Conservation (phyloP, 2,113 vertebrate genomes). For the Heliornis fulica region DNA sequence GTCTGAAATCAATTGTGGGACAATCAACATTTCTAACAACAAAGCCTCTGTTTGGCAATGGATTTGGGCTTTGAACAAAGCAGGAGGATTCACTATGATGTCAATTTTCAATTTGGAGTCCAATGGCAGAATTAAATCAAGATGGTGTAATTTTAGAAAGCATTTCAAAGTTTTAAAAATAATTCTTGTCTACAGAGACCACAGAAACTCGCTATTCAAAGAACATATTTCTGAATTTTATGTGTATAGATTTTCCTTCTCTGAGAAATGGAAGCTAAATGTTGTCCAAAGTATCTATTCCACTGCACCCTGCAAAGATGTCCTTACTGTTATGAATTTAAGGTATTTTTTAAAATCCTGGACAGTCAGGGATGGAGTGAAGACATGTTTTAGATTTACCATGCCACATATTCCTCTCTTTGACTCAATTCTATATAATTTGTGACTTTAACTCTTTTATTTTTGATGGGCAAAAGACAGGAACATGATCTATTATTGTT, state of each 20-base stretch:
- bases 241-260: accelerated
- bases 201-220: background rate
- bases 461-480: background rate
- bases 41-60: background rate
- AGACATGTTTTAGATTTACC: background rate
- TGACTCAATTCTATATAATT: background rate
- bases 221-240: background rate
- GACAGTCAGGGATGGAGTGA: background rate
- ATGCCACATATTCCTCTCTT: background rate
- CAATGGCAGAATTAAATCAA: background rate
- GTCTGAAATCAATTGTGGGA: background rate
- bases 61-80: background rate
- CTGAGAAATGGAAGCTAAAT: background rate
- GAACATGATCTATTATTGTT: background rate
- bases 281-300: background rate
- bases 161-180: background rate
- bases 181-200: background rate
- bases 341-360: background rate
- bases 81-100: background rate
- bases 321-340: background rate
- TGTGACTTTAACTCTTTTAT: background rate
- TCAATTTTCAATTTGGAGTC: background rate
- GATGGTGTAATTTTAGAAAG: background rate
- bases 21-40: background rate
- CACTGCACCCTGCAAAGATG: background rate